Conservation (phyloP, 2,888 invertebrate species). For the Leucoma salicis region DNA sequence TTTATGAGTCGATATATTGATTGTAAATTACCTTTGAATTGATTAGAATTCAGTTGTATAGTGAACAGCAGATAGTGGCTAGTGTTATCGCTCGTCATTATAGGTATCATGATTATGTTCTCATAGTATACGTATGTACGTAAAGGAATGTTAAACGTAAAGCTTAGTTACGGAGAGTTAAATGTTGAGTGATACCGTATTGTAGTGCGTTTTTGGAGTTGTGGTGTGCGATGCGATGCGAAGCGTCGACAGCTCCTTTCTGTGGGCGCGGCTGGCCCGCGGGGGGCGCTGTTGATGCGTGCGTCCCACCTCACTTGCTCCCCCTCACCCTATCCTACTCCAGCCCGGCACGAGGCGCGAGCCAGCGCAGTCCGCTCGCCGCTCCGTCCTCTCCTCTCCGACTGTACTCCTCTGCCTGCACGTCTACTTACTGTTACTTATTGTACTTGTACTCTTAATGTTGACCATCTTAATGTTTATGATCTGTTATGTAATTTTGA, state of each 20-base stretch:
- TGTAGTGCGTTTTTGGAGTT: constrained; percentile 79
- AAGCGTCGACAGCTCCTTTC: constrained; percentile 65
- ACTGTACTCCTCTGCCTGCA: constrained; percentile 67
- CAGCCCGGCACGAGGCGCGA: constrained; percentile 16
- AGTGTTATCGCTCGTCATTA: constrained; percentile 80
- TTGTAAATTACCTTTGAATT: constrained; percentile 77
- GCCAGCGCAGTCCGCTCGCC: constrained; percentile 35
- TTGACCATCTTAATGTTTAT: constrained; percentile 78
- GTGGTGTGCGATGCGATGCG: constrained; percentile 57
- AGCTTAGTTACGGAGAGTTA: constrained; percentile 77
- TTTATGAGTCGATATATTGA: constrained; percentile 76
- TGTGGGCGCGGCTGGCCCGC: constrained; percentile 40
- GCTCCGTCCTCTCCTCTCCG: constrained; percentile 43
- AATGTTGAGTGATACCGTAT: constrained; percentile 81
- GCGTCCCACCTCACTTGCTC: constrained; percentile 15
- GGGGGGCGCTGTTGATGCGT: constrained; percentile 55
- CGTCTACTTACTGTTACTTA: constrained; percentile 71
- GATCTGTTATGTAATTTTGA: constrained; percentile 76
- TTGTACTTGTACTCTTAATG: constrained; percentile 73
- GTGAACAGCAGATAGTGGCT: constrained; percentile 81
- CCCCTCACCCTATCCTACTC: constrained; percentile 35
- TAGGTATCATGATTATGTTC: constrained; percentile 79
- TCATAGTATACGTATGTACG: constrained; percentile 73
- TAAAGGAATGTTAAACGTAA: constrained; percentile 78
- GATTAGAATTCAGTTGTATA: constrained; percentile 78